Percentiles rank a stretch among this genome's conserved stretches.
phyloP scores from a whole-genome alignment of 1,140 invertebrate species.

The Aporrectodea caliginosa region DNA sequence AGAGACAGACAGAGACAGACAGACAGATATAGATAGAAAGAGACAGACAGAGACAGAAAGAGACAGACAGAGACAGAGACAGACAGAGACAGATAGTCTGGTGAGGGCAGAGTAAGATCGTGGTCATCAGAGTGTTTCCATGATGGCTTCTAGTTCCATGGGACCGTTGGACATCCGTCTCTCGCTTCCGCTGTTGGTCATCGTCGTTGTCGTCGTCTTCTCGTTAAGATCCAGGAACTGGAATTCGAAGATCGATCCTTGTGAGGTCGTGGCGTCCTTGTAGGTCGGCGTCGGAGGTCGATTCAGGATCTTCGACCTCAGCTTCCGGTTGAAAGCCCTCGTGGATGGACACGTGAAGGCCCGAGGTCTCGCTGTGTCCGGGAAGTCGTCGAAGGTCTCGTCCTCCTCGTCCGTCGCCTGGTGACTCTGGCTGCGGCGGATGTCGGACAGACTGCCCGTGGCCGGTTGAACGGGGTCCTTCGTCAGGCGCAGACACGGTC shows the following conservation, averaged over 20 bases:
- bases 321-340: not conserved
- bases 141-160: not conserved
- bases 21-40: not conserved
- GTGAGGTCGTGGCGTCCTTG: not conserved
- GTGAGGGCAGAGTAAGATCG: not conserved
- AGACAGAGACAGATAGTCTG: not conserved
- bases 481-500: not conserved
- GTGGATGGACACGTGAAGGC: not conserved
- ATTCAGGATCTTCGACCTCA: not conserved
- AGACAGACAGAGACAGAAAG: not conserved
- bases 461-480: not conserved
- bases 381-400: not conserved
- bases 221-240: not conserved
- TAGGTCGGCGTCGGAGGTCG: not conserved
- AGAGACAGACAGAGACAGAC: not conserved
- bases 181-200: not conserved
- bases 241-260: not conserved
- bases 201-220: not conserved
- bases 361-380: not conserved
- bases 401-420: not conserved
- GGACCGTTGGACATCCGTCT: not conserved
- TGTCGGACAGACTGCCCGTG: not conserved
- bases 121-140: not conserved
- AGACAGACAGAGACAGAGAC: slow-evolving; percentile 1
- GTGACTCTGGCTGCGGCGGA: not conserved